Base-by-base conservation (phyloP, 1,140 invertebrate genomes). In the Chelonus insularis region DNA sequence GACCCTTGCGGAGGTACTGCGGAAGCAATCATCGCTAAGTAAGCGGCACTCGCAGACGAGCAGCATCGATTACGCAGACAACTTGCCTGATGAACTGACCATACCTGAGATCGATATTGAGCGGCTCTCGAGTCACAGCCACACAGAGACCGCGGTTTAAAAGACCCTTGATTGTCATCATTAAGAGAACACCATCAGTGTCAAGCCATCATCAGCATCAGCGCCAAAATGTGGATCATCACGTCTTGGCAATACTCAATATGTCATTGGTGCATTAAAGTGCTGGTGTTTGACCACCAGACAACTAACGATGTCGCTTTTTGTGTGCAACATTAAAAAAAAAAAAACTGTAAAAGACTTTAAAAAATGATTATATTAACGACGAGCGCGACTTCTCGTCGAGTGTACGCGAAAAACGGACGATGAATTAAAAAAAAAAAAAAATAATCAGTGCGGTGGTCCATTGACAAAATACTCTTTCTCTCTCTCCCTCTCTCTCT, bases 71-170 rank as follows among this genome's bases (percentile, higher is more conserved):
- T 95, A 94, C 83, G 91, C 89, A 65, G 91, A 93, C 82, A 91
- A 92, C 83, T 88, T 91, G 79, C 89, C 90, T 68, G 91, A 93
- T 82, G 89, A 92, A 82, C 86, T 94, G 74, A 89, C 90, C 77
- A 89, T 93, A 75, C 91, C 91, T 66, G 92, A 94, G 83, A 91
- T 94, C 69, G 92, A 94, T 83, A 91, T 94, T 72, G 93, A 94
- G 82, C 88, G 92, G 64, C 86, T 95, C 64, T 93, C 92, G 70
- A 92, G 91, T 69, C 91, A 94, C 84, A 94, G 91, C 85, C 93
- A 95, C 83, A 95, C 93, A 68, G 93, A 95, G 84, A 95, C 93
- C 66, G 93, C 93, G 72, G 92, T 94, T 75, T 94, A 93, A 84
- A 11, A 12, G 7, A 48, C 14, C 16, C 21, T 51, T 32, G 48